Conservation (phyloP, 64 coral and sea anemone species). For the Porites lutea region DNA sequence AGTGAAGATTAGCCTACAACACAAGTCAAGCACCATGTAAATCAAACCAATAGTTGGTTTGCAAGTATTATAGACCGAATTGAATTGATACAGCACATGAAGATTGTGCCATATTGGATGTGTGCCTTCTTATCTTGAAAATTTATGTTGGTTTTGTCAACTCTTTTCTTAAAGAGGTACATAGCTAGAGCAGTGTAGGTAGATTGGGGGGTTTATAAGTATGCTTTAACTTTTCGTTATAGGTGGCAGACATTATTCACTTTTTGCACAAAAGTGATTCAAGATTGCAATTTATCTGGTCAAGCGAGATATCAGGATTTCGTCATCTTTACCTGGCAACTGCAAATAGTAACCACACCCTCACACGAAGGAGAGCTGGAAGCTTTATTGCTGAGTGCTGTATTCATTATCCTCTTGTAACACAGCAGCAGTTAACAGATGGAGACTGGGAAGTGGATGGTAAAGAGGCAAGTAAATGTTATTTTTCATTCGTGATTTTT, state of each 20-base stretch:
- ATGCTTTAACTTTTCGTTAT: not conserved
- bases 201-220: not conserved
- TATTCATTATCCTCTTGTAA: constrained; percentile 88
- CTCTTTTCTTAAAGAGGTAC: no score
- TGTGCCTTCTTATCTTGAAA: no score
- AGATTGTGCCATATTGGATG: no score
- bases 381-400: constrained; percentile 75
- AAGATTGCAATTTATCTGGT: constrained; percentile 91
- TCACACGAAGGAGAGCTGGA: constrained; percentile 51
- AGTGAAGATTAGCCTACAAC: no score
- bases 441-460: constrained; percentile 96
- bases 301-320: constrained; percentile 95
- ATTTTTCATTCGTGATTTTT: not conserved
- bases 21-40: no score
- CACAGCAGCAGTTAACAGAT: constrained; percentile 87
- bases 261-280: constrained; percentile 61
- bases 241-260: constrained; percentile 90
- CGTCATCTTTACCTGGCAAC: constrained; percentile 92
- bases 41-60: no score
- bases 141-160: no score
- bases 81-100: no score
- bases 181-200: no score
- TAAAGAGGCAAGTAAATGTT: constrained; percentile 68
- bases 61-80: no score
- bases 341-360: constrained; percentile 72